Evolutionary conservation across 2,888 invertebrate species (phyloP), one percentile per base, ranked within the genome.

Genomic region (Mechanitis messenoides): DNA sequence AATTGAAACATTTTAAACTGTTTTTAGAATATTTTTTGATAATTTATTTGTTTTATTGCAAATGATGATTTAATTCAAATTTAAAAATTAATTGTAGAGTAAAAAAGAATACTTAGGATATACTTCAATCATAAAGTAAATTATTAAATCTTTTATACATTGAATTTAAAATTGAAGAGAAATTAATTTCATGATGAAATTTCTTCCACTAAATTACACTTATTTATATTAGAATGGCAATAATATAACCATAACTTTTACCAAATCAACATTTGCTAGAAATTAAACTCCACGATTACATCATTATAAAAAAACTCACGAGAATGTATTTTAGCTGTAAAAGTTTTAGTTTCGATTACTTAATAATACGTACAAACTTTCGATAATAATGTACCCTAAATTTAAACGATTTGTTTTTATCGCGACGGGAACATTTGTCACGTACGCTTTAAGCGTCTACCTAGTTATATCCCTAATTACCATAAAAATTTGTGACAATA

Each of bases 401-500:
- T 59, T 57, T 57, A 50, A 62, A 59, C 53, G 55, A 62, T 68
- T 70, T 71, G 71, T 71, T 69, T 69, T 71, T 68, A 65, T 71
- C 64, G 59, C 45, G 45, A 60, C 54, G 47, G 35, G 58, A 50
- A 63, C 60, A 46, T n/a, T 53, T 65, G 60, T 56, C 53, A 58
- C 56, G 55, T 55, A 61, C 47, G 45, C 58, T 50, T 53, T 56
- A 59, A 63, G 62, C 50, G 33, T 50, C 56, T 55, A 54, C 60
- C 54, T 54, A 58, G 31, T 53, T 53, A 33, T 64, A 63, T 77
- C 80, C 80, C 67, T 74, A 69, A 76, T 78, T 81, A 81, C 81
- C 79, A 77, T 75, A 77, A 76, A 83, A 83, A 80, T 81, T 81
- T 78, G 80, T 78, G 78, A 82, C 82, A 87, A 85, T 84, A 86